phyloP scores from a whole-genome alignment of 1,140 invertebrate species.

The Steinernema feltiae region DNA sequence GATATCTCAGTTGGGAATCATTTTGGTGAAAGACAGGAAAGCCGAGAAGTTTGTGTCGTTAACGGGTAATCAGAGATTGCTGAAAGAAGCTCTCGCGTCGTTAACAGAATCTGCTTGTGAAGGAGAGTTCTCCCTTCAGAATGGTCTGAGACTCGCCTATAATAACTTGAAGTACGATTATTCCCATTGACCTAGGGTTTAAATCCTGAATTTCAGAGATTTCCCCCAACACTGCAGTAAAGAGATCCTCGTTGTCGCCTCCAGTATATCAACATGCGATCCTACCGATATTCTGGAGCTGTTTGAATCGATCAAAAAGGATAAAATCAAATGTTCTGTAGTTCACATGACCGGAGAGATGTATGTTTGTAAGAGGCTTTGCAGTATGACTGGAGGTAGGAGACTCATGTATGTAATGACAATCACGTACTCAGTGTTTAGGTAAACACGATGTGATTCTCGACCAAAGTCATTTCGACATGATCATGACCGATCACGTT shows the following conservation, averaged over 20 bases:
- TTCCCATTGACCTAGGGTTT: background rate
- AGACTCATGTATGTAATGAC: background rate
- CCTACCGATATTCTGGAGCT: conserved; percentile 82
- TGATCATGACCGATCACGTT: conserved; percentile 67
- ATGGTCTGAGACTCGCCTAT: conserved; percentile 79
- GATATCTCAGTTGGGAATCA: conserved; percentile 88
- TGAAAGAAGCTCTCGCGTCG: conserved; percentile 59
- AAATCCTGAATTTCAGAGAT: background rate
- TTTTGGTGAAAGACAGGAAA: conserved; percentile 82
- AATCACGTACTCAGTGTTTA: conserved; percentile 34
- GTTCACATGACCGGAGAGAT: conserved; percentile 92
- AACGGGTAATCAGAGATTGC: conserved; percentile 64
- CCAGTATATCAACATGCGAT: conserved; percentile 62
- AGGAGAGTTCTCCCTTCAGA: conserved; percentile 90
- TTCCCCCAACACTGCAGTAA: background rate
- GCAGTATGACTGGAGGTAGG: conserved; percentile 74
- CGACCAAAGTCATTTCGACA: conserved; percentile 81
- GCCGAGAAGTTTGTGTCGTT: conserved; percentile 84
- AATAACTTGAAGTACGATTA: conserved; percentile 68
- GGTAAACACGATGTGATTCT: conserved; percentile 74
- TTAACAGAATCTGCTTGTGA: conserved; percentile 61
- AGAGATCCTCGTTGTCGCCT: conserved; percentile 62
- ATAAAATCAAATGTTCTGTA: conserved; percentile 77
- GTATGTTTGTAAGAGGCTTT: conserved; percentile 75
- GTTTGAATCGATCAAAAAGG: conserved; percentile 67